These are phyloP conservation scores for Anabacerthia variegaticeps DNA, from an alignment of 2,797 vertebrate genomes.

Conservation along the genomic window DNA sequence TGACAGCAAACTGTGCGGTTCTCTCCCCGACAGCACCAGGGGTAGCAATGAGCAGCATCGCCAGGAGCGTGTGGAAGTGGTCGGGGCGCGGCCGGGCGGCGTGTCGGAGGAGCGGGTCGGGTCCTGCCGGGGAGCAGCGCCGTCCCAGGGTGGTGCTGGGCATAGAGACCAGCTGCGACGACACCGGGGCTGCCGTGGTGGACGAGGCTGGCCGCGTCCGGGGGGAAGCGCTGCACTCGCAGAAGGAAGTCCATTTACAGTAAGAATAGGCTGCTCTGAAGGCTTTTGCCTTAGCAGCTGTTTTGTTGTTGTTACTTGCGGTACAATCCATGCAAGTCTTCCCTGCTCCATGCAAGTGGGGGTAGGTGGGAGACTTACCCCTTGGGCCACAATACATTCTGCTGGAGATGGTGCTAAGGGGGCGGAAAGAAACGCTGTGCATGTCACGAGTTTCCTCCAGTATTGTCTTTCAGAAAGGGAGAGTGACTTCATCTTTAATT, in stretches of 20 bases:
- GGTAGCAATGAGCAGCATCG: too few relatives aligned
- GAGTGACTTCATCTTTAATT: background rate
- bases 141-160: conserved; percentile 81
- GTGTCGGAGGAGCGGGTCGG: background rate
- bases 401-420: too few relatives aligned
- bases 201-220: conserved; percentile 85
- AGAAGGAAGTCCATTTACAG: conserved; percentile 89
- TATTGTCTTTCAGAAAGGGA: background rate
- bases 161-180: conserved; percentile 96
- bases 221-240: conserved; percentile 89
- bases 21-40: too few relatives aligned
- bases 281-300: background rate
- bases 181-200: conserved; percentile 93
- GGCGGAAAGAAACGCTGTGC: background rate
- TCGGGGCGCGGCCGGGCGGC: background rate
- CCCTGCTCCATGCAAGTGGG: background rate
- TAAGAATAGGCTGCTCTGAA: conserved; percentile 66
- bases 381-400: fast-evolving
- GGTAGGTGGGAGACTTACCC: fast-evolving
- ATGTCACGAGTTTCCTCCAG: background rate
- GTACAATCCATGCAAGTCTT: background rate
- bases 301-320: background rate
- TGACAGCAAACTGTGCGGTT: too few relatives aligned
- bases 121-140: too few relatives aligned
- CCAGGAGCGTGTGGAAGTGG: background rate